Evolutionary conservation across 2,113 vertebrate species (phyloP).

Genomic region (Rana temporaria): DNA sequence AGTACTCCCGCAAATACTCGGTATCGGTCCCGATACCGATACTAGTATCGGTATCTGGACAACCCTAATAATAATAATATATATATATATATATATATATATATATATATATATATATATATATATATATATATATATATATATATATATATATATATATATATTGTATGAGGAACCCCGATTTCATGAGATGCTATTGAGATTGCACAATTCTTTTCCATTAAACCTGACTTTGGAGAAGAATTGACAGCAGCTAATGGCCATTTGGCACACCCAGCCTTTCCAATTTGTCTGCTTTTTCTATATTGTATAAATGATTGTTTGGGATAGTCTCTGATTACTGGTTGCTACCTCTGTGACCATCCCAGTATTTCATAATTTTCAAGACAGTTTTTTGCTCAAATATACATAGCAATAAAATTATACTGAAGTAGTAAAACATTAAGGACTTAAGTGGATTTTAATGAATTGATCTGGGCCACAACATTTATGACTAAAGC

Average conservation of each 20-base stretch:
- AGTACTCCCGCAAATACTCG: too few species aligned
- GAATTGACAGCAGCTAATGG: slow-evolving; percentile 49
- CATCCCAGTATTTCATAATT: slow-evolving; percentile 12
- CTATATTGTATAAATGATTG: slow-evolving; percentile 18
- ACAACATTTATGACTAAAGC: too few species aligned
- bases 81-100: too few species aligned
- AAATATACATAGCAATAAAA: neutral
- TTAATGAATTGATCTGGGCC: neutral
- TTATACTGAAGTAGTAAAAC: neutral
- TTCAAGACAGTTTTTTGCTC: neutral
- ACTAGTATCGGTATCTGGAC: too few species aligned
- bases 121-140: too few species aligned
- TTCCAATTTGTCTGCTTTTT: slow-evolving; percentile 42
- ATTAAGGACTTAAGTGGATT: slow-evolving; percentile 5
- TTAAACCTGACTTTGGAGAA: neutral
- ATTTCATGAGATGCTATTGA: neutral
- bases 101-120: too few species aligned
- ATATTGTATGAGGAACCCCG: neutral
- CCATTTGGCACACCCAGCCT: slow-evolving; percentile 43
- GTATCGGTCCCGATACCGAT: too few species aligned
- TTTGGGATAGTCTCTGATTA: slow-evolving; percentile 27
- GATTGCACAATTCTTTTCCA: slow-evolving; percentile 4
- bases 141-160: too few species aligned
- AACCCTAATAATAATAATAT: too few species aligned
- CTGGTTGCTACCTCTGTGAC: slow-evolving; percentile 19